Evolutionary conservation across 2,113 vertebrate species (phyloP), one percentile per base, ranked within the genome.

Genomic region (Pelodiscus sinensis): DNA sequence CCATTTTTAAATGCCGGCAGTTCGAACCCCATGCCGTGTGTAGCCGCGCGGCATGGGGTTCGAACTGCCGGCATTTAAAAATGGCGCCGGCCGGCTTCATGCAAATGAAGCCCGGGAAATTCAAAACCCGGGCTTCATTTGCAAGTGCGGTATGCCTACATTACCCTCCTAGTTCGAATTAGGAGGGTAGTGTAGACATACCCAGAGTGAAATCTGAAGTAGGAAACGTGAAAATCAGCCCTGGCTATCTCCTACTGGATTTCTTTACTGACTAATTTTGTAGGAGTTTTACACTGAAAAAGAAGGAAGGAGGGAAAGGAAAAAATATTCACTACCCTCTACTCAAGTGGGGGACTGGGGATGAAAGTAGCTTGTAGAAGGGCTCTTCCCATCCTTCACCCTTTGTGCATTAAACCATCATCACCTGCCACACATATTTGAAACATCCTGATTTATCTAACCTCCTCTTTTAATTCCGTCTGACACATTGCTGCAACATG

Each of bases 401-500:
- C 79, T 80, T 84, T n/a, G 79, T 87, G 38, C 0, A 85, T 6
- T 52, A 79, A 11, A 4, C 14, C 81, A 80, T 54, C 44, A 6
- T 44, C 19, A 89, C 56, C 79, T 84, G 79, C 2, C 5, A 77
- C 9, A 4, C 7, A 78, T 15, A 73, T n/a, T 22, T 92, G 65
- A 90, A 92, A 89, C 77, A 11, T 80, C 19, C 15, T 87, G 15
- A 80, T 84, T 89, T 89, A 81, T 89, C 87, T 90, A 82, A 78
- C 3, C 65, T 25, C 35, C 38, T 87, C n/a, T 18, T 82, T 83
- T 51, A 92, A 85, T 89, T 94, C 86, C 82, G 81, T 83, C 54
- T 89, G 77, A 88, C 77, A 85, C 79, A 58, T 62, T 31, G 6
- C 14, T 86, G 21, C 44, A 93, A 78, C 73, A n/a, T 77, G 21